Percentiles rank a stretch among this genome's conserved stretches.
phyloP scores from a whole-genome alignment of 2,113 vertebrate genomes.

The Oreocharis arfaki region DNA sequence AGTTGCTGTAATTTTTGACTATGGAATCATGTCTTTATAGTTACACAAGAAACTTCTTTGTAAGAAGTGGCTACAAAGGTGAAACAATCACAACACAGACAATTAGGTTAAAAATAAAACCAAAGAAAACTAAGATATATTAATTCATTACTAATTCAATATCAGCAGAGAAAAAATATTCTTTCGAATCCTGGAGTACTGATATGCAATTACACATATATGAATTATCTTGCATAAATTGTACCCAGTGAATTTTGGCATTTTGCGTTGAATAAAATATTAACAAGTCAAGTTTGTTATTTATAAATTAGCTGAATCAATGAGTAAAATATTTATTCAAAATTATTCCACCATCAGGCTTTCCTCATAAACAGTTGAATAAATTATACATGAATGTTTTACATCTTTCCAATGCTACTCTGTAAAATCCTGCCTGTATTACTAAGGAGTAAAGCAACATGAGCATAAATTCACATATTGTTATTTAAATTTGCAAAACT shows the following conservation, averaged over 20 bases:
- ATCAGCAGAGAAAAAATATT: background rate
- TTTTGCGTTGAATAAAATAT: slow-evolving; percentile 25
- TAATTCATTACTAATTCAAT: background rate
- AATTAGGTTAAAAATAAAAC: background rate
- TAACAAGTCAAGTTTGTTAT: background rate
- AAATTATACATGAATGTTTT: slow-evolving; percentile 9
- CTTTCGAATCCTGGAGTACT: background rate
- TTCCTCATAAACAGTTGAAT: background rate
- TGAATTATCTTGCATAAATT: background rate
- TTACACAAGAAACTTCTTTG: background rate
- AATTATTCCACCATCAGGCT: background rate
- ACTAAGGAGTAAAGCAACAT: background rate
- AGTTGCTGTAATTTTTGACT: background rate
- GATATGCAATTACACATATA: background rate
- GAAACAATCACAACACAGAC: background rate
- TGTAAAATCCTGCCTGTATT: background rate
- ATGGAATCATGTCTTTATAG: background rate
- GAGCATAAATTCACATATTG: background rate
- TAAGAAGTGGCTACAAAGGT: background rate
- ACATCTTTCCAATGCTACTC: background rate
- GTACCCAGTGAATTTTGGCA: background rate
- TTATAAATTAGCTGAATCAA: slow-evolving; percentile 20
- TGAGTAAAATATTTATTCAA: slow-evolving; percentile 37
- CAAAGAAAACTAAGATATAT: background rate
- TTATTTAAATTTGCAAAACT: background rate